Conservation (phyloP, 2,888 invertebrate species). For the Pristionchus maxplancki region DNA sequence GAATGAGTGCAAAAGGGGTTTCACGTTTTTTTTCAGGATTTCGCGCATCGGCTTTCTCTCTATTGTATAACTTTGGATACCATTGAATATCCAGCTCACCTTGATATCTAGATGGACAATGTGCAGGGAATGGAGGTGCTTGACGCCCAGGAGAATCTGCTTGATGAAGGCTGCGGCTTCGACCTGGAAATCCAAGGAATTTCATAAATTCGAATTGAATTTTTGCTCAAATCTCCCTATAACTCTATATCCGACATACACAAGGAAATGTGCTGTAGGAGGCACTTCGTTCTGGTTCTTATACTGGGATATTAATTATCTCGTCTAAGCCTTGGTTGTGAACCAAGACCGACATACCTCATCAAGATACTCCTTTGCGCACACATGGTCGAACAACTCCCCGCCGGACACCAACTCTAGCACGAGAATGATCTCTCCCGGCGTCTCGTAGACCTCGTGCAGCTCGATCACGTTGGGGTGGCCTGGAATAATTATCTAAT, state of each 20-base stretch:
- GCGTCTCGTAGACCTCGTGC: slow-evolving; percentile 83
- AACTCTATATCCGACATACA: too few relatives aligned
- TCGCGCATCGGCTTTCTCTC: too few relatives aligned
- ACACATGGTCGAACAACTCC: slow-evolving; percentile 83
- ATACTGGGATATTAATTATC: too few relatives aligned
- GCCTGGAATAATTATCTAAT: too few relatives aligned
- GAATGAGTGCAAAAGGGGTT: too few relatives aligned
- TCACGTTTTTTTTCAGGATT: too few relatives aligned
- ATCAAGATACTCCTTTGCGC: slow-evolving; percentile 80
- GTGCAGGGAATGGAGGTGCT: slow-evolving; percentile 83
- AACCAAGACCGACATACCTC: slow-evolving; percentile 76
- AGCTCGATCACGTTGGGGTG: slow-evolving; percentile 84
- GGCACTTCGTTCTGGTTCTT: too few relatives aligned
- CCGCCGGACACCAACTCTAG: slow-evolving; percentile 81
- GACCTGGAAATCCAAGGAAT: slow-evolving; percentile 72
- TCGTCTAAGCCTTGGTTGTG: not conserved
- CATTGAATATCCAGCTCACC: slow-evolving; percentile 72
- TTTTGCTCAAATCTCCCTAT: too few relatives aligned
- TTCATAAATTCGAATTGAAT: not conserved
- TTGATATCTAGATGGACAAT: slow-evolving; percentile 85
- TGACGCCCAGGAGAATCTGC: slow-evolving; percentile 83
- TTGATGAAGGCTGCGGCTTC: slow-evolving; percentile 83
- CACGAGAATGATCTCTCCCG: slow-evolving; percentile 82
- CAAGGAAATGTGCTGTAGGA: too few relatives aligned
- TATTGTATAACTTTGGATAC: not conserved